phyloP scores from a whole-genome alignment of 1,140 invertebrate genomes.

The Rhyzopertha dominica region DNA sequence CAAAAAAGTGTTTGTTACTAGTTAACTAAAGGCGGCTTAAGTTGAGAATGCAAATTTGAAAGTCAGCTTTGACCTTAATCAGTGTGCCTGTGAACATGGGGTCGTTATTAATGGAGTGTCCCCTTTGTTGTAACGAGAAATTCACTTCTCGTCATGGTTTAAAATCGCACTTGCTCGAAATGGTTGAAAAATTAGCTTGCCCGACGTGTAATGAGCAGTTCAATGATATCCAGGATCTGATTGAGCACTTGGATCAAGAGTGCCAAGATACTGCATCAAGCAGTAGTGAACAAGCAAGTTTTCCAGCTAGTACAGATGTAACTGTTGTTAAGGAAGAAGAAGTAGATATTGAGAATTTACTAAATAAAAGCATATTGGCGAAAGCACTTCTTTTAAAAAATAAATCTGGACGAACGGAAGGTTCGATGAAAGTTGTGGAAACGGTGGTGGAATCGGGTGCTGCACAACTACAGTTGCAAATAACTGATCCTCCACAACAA shows the following conservation, averaged over 20 bases:
- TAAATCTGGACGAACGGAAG: not conserved
- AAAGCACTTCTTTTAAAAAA: constrained; percentile 9
- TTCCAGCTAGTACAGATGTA: not conserved
- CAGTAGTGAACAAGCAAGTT: constrained; percentile 10
- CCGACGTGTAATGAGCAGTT: constrained; percentile 59
- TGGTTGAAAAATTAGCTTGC: constrained; percentile 56
- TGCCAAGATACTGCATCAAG: constrained; percentile 54
- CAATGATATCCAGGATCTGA: constrained; percentile 58
- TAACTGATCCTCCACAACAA: too few species aligned
- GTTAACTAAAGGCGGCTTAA: not conserved
- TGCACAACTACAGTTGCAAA: too few species aligned
- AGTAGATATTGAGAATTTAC: too few species aligned
- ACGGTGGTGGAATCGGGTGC: too few species aligned
- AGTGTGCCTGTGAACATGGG: constrained; percentile 16
- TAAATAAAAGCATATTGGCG: not conserved
- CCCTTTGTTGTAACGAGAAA: constrained; percentile 58
- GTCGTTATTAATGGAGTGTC: constrained; percentile 48
- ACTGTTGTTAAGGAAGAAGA: too few species aligned
- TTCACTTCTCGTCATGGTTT: constrained; percentile 54
- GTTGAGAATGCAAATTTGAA: too few species aligned
- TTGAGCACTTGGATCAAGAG: constrained; percentile 59
- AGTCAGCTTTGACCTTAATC: too few species aligned
- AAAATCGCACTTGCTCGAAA: constrained; percentile 55
- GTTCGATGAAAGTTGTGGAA: too few species aligned
- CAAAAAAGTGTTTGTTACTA: constrained; percentile 4